A percentile compares a stretch with the other conserved stretches of the same genome.
These are phyloP conservation scores for Calycopis cecrops DNA, from an alignment of 1,140 invertebrate species.

Conservation along the genomic window DNA sequence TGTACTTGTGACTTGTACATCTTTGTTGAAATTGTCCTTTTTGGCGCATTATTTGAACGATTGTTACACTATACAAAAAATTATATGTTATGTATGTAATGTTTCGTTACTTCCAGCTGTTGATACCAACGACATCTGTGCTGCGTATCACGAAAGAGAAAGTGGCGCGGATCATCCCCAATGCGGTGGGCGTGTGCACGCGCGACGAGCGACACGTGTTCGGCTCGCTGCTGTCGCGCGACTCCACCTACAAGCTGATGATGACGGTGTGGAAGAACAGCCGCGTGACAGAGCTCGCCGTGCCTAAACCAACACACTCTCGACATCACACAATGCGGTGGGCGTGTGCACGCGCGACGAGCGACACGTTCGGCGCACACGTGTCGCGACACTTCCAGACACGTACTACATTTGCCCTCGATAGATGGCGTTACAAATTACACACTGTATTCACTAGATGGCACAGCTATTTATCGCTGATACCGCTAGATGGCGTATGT, in stretches of 20 bases:
- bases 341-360: slow-evolving; percentile 75
- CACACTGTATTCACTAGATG: too few species aligned
- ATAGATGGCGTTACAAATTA: too few species aligned
- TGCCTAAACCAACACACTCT: slow-evolving; percentile 32
- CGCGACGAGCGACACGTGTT: slow-evolving; percentile 91
- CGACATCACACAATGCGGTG: too few species aligned
- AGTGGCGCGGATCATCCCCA: slow-evolving; percentile 92
- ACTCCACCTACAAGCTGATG: slow-evolving; percentile 91
- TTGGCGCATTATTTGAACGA: too few species aligned
- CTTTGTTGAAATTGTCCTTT: too few species aligned
- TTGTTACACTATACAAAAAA: too few species aligned
- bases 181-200: slow-evolving; percentile 92
- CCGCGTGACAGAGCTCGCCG: slow-evolving; percentile 41
- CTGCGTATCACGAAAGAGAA: slow-evolving; percentile 92
- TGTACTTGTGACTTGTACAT: too few species aligned
- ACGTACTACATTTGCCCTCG: too few species aligned
- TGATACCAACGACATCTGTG: slow-evolving; percentile 89
- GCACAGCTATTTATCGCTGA: not conserved
- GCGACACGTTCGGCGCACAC: slow-evolving; percentile 67
- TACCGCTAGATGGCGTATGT: not conserved
- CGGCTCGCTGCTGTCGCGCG: slow-evolving; percentile 90
- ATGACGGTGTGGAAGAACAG: slow-evolving; percentile 82
- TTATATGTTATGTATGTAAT: too few species aligned
- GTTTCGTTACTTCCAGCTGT: slow-evolving; percentile 74
- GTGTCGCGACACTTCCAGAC: too few species aligned